Percentiles rank a stretch among this genome's conserved stretches.
These are phyloP conservation scores for Furnarius figulus DNA, from an alignment of 2,113 vertebrate species.

Conservation along the genomic window DNA sequence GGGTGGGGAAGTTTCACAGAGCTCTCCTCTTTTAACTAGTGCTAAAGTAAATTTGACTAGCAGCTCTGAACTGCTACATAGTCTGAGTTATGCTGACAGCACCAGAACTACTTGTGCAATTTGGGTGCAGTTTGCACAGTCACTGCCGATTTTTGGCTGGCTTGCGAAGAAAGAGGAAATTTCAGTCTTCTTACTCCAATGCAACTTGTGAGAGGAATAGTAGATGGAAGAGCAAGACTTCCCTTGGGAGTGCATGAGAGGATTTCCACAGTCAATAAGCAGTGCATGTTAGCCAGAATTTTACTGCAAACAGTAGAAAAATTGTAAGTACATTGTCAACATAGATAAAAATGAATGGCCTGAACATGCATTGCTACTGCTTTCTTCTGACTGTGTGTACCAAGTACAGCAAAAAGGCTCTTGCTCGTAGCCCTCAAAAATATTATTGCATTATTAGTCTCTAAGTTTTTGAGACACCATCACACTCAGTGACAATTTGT, in stretches of 20 bases:
- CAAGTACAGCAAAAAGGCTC: neutral
- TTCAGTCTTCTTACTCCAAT: neutral
- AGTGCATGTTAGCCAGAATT: neutral
- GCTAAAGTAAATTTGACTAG: neutral
- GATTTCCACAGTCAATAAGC: neutral
- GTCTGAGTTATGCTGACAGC: neutral
- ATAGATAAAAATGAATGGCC: neutral
- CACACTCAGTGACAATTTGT: neutral
- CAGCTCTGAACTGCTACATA: neutral
- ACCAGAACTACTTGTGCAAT: neutral
- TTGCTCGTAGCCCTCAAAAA: neutral
- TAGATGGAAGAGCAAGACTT: neutral
- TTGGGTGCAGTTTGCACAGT: neutral
- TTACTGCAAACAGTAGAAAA: neutral
- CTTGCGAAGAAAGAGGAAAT: neutral
- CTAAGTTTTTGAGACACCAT: neutral
- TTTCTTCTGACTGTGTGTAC: neutral
- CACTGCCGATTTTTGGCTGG: neutral
- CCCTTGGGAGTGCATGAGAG: neutral
- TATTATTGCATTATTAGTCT: neutral
- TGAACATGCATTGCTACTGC: neutral
- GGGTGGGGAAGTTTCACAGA: neutral
- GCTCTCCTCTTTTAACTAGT: neutral
- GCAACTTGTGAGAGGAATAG: neutral
- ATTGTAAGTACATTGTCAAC: neutral